Evolutionary conservation across 2,888 invertebrate genomes (phyloP), one percentile per base, ranked within the genome.

Genomic region (Chrysodeixis includens): DNA sequence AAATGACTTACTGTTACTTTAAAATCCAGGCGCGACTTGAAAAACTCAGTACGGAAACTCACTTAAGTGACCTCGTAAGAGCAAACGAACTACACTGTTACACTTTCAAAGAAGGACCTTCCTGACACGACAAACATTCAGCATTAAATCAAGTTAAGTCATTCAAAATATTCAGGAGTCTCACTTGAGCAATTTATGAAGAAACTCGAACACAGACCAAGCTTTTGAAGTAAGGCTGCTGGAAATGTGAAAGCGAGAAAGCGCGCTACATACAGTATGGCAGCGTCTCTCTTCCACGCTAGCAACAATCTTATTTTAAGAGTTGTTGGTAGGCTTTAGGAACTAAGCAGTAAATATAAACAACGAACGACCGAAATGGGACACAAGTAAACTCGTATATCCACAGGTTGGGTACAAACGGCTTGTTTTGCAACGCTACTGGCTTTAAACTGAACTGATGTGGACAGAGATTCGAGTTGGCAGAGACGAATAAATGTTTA

Each of bases 301-400:
- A n/a, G n/a, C n/a, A n/a, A n/a, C n/a, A n/a, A n/a, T n/a, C n/a
- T n/a, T n/a, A n/a, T n/a, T n/a, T n/a, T n/a, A n/a, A n/a, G n/a
- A n/a, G n/a, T n/a, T n/a, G n/a, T n/a, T n/a, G n/a, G n/a, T n/a
- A n/a, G n/a, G n/a, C n/a, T n/a, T n/a, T 0, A 7, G 35, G 32
- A 32, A 49, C 12, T 30, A 1, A 30, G 54, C 18, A 49, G 18
- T 51, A 55, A 56, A 56, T 14, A 18, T 56, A 62, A 56, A 56
- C 49, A 35, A 32, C 0, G 12, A 26, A 49, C 22, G 35, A 30
- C 26, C 26, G 14, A n/a, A 62, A 40, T 20, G 49, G 56, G 51
- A 49, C 35, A 8, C 9, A 22, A 51, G 35, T 26, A 26, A 12
- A n/a, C 56, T 51, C 51, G 62, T 40, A n/a, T n/a, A 51, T 26